These are phyloP conservation scores for Rhinoderma darwinii DNA, from an alignment of 2,113 vertebrate genomes.

Conservation along the genomic window DNA sequence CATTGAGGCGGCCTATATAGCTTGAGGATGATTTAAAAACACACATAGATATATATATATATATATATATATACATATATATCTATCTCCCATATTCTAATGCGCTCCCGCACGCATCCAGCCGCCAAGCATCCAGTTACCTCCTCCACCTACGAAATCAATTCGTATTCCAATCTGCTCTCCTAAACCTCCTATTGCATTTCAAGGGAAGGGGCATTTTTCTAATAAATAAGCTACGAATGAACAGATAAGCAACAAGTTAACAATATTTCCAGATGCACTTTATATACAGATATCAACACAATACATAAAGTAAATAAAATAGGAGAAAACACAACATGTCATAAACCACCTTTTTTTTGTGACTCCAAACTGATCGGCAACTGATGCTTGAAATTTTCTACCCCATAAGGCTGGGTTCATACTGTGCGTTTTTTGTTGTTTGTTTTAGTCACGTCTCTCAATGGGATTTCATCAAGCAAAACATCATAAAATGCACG, in stretches of 20 bases:
- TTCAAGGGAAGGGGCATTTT: background rate
- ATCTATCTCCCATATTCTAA: constrained; percentile 12
- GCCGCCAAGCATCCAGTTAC: constrained; percentile 38
- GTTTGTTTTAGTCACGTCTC: too few relatives aligned
- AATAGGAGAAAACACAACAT: background rate
- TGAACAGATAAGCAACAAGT: background rate
- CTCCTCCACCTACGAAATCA: constrained; percentile 10
- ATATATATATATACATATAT: too few relatives aligned
- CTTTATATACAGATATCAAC: background rate
- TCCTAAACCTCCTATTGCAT: background rate
- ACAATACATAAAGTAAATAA: background rate
- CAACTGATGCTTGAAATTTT: too few relatives aligned
- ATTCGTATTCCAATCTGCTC: constrained; percentile 5
- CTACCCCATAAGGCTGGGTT: too few relatives aligned
- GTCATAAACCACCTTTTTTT: too few relatives aligned
- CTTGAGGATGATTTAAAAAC: background rate
- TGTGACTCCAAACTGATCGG: too few relatives aligned
- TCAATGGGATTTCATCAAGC: too few relatives aligned
- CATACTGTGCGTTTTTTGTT: too few relatives aligned
- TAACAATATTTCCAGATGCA: background rate
- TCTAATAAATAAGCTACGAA: background rate
- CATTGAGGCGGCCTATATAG: background rate
- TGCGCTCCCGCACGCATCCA: constrained; percentile 13
- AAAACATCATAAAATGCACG: too few relatives aligned
- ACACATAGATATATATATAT: too few relatives aligned